These are phyloP conservation scores for Lates japonicus DNA, from an alignment of 2,797 vertebrate species.

Conservation along the genomic window DNA sequence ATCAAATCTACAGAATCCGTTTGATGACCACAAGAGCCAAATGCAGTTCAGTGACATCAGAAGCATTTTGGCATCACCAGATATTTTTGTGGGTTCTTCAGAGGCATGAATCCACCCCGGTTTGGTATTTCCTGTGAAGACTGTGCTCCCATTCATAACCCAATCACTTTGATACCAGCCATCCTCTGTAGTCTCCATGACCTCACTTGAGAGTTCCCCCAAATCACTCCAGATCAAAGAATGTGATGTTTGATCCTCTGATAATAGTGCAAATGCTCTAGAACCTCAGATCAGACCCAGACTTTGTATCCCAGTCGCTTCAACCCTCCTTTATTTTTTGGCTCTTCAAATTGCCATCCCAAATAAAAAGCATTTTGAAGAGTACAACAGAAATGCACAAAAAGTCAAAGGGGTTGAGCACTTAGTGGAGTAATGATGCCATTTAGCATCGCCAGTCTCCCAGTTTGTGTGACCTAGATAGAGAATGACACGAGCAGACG, in stretches of 20 bases:
- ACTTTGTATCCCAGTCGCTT: conserved; percentile 25
- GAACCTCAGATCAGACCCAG: conserved; percentile 44
- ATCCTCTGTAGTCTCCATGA: conserved; percentile 71
- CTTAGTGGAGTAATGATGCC: conserved; percentile 70
- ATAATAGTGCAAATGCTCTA: conserved; percentile 59
- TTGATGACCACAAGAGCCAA: conserved; percentile 34
- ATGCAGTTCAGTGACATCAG: conserved; percentile 58
- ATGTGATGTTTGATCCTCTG: conserved; percentile 64
- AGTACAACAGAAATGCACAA: conserved; percentile 36
- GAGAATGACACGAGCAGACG: conserved; percentile 65
- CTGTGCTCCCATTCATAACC: conserved; percentile 82
- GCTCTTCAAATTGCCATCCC: conserved; percentile 22
- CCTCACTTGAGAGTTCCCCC: conserved; percentile 75
- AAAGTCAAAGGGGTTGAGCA: conserved; percentile 55
- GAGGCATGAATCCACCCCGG: conserved; percentile 34
- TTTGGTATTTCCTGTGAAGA: conserved; percentile 84
- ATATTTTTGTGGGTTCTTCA: conserved; percentile 37
- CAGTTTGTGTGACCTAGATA: conserved; percentile 78
- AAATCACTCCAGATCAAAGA: conserved; percentile 76
- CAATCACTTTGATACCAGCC: conserved; percentile 81
- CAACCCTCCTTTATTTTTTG: conserved; percentile 1
- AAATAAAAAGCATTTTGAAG: conserved; percentile 47
- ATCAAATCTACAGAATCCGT: conserved; percentile 41
- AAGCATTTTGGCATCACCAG: conserved; percentile 32
- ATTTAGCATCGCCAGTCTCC: conserved; percentile 68